Conservation (phyloP, 2,888 invertebrate species). For the Phortica magna region DNA sequence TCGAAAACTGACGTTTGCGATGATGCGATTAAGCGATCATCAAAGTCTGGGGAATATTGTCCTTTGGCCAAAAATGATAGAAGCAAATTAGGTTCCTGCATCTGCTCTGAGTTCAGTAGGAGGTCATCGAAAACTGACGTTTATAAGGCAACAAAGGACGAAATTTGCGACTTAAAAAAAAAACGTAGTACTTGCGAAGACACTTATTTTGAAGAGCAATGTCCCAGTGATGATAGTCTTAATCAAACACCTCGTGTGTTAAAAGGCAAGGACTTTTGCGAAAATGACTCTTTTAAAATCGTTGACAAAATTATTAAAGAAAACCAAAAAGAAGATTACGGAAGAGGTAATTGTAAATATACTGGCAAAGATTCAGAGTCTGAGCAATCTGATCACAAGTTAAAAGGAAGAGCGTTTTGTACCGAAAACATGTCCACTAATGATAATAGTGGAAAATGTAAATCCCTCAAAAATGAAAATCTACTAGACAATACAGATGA, state of each 20-base stretch:
- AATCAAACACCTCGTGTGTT: neutral
- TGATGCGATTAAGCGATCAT: neutral
- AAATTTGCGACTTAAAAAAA: neutral
- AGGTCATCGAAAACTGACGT: too few relatives aligned
- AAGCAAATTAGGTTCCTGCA: neutral
- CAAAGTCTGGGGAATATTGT: too few relatives aligned
- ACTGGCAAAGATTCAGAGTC: neutral
- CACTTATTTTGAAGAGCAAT: neutral
- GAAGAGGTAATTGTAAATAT: neutral
- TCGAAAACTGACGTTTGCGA: too few relatives aligned
- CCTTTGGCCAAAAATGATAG: neutral
- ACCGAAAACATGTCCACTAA: neutral
- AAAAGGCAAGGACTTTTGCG: slow-evolving; percentile 5
- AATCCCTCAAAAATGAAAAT: neutral
- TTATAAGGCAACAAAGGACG: neutral
- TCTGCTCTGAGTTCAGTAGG: neutral
- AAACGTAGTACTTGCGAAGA: neutral
- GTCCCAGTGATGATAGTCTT: neutral
- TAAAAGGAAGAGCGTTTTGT: neutral
- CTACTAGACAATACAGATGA: neutral
- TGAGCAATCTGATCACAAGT: neutral
- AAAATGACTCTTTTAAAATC: neutral
- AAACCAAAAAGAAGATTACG: neutral
- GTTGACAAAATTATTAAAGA: neutral
- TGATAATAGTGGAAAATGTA: neutral